phyloP scores from a whole-genome alignment of 2,797 vertebrate genomes.

The Manis pentadactyla region DNA sequence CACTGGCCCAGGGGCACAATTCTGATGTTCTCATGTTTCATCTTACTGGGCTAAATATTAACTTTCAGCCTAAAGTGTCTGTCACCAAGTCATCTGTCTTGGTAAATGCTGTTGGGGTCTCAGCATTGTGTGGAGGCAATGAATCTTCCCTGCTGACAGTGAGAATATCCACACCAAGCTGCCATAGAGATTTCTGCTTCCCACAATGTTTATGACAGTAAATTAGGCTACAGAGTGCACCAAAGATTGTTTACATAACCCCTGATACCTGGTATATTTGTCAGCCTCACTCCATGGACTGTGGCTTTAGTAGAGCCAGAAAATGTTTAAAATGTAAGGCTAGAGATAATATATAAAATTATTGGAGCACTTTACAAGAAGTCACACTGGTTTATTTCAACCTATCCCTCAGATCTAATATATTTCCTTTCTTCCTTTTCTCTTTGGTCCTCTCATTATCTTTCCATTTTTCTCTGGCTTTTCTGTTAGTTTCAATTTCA shows the following conservation, averaged over 20 bases:
- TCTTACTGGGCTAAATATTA: slow-evolving; percentile 76
- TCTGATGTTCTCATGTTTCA: slow-evolving; percentile 72
- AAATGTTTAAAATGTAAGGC: slow-evolving; percentile 62
- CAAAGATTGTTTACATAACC: slow-evolving; percentile 80
- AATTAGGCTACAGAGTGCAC: slow-evolving; percentile 70
- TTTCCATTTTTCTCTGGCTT: not conserved
- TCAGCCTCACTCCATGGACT: slow-evolving; percentile 61
- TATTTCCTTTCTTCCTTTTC: slow-evolving; percentile 1
- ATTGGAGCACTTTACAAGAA: slow-evolving; percentile 24
- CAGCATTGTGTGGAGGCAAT: slow-evolving; percentile 70
- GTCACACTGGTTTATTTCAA: slow-evolving; percentile 32
- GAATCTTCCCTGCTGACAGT: slow-evolving; percentile 81
- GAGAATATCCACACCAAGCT: slow-evolving; percentile 78
- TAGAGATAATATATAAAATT: slow-evolving; percentile 64
- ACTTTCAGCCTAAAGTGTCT: slow-evolving; percentile 75
- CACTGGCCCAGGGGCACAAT: slow-evolving; percentile 28
- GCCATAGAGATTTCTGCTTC: slow-evolving; percentile 71
- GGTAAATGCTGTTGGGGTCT: slow-evolving; percentile 73
- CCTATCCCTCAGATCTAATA: not conserved
- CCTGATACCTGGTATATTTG: slow-evolving; percentile 73
- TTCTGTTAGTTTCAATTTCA: slow-evolving; percentile 7
- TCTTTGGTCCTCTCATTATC: not conserved
- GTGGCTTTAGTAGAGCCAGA: slow-evolving; percentile 58
- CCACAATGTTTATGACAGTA: slow-evolving; percentile 79
- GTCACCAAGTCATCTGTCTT: slow-evolving; percentile 83